Evolutionary conservation across 2,888 invertebrate species (phyloP).

Genomic region (Caradrina clavipalpis): DNA sequence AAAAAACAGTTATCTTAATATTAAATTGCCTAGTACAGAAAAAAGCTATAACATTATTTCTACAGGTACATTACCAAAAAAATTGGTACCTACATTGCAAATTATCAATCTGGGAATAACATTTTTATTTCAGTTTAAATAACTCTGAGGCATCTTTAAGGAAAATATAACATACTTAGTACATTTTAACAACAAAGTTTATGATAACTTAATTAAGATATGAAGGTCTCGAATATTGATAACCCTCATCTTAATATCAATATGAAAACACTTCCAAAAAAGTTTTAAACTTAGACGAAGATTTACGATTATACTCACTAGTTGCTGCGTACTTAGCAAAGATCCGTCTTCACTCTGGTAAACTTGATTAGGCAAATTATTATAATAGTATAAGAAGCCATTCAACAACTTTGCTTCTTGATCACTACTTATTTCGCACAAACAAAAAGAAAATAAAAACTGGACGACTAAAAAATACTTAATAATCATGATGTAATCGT

Average conservation of each 20-base stretch:
- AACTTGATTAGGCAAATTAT: slow-evolving; percentile 83
- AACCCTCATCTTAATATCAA: slow-evolving; percentile 51
- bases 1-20: neutral
- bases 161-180: slow-evolving; percentile 1
- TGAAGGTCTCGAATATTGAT: slow-evolving; percentile 61
- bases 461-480: slow-evolving; percentile 67
- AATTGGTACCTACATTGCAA: neutral
- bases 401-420: slow-evolving; percentile 76
- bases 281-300: neutral
- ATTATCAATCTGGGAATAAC: neutral
- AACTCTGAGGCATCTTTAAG: neutral
- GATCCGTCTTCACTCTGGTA: slow-evolving; percentile 86
- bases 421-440: slow-evolving; percentile 74
- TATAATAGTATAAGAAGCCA: slow-evolving; percentile 86
- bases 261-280: slow-evolving; percentile 4
- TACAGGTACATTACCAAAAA: neutral
- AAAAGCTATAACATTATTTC: too few relatives aligned
- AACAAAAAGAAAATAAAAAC: slow-evolving; percentile 69
- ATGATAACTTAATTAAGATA: slow-evolving; percentile 23
- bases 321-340: slow-evolving; percentile 83
- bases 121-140: neutral
- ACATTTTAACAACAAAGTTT: slow-evolving; percentile 6
- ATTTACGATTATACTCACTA: slow-evolving; percentile 77
- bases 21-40: too few relatives aligned
- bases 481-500: slow-evolving; percentile 74